Percentiles rank a stretch among this genome's conserved stretches.
These are phyloP conservation scores for Gobiocypris rarus DNA, from an alignment of 2,113 vertebrate species.

Conservation along the genomic window DNA sequence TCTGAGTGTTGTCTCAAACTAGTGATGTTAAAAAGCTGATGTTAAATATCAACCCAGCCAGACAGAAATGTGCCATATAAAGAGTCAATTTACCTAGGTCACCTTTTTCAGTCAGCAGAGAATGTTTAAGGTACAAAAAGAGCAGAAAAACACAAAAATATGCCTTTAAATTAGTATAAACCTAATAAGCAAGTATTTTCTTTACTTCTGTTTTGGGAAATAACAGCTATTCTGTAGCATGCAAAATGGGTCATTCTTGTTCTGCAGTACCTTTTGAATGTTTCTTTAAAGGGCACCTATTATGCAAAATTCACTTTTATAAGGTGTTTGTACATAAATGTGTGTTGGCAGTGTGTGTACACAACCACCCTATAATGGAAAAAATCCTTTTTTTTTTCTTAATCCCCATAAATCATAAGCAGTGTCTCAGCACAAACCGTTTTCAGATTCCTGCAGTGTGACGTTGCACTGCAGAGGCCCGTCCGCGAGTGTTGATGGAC, in stretches of 20 bases:
- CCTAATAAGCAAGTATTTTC: no score
- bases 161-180: slow-evolving; percentile 19
- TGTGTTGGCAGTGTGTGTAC: no score
- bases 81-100: slow-evolving; percentile 77
- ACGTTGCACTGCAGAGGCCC: no score
- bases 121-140: slow-evolving; percentile 70
- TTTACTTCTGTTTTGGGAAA: background rate
- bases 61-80: slow-evolving; percentile 55
- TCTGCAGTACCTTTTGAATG: background rate
- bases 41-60: slow-evolving; percentile 41
- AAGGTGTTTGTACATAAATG: no score
- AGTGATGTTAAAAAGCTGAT: slow-evolving; percentile 50
- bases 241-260: slow-evolving; percentile 8
- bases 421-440: no score
- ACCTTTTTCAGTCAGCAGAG: slow-evolving; percentile 70
- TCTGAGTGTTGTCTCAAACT: slow-evolving; percentile 66
- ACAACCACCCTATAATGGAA: no score
- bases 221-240: background rate
- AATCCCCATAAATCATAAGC: no score
- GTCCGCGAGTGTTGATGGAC: no score
- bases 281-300: no score
- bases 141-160: slow-evolving; percentile 61
- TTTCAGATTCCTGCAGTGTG: no score
- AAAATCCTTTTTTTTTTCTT: no score
- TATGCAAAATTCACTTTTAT: no score